Base-by-base conservation (phyloP, 2,113 vertebrate genomes). In the Tragulus kanchil region DNA sequence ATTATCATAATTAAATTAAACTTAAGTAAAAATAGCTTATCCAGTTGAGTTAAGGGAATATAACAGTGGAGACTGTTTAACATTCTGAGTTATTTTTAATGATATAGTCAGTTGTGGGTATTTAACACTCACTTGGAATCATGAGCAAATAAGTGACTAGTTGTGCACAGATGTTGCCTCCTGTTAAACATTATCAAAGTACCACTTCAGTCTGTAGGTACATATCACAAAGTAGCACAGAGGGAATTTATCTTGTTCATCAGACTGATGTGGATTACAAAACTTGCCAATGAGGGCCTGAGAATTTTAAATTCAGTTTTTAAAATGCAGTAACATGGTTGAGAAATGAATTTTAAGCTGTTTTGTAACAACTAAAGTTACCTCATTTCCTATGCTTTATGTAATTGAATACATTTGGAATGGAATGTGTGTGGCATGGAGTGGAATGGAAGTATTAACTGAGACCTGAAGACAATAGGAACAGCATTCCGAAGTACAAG, bases 21-120 rank as follows among this genome's bases (percentile, higher is more conserved):
- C 36, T 36, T 92, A 2, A 12, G 9, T 52, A 59, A 94, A 89
- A 90, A 31, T 90, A 52, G 1, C 31, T 91, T 93, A 73, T 82
- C 21, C 31, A 69, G 2, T 93, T 52, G 81, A 67, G 23, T 87
- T 45, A 92, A 87, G 79, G 17, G 12, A 25, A 19, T 50, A 45
- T 93, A 73, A 64, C 15, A 52, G 8, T 73, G 6, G 26, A 85
- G 14, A 78, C 54, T 69, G 2, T 78, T 95, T 58, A 78, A 85
- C 92, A 65, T 91, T 81, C 31, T 94, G 48, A 42, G 48, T 92
- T 78, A 73, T 95, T 95, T 78, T 92, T 92, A 89, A 93, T 93
- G 31, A 62, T 64, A 48, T 6, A 36, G 6, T 36, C 23, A 89
- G 52, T 45, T 61, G 1, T 85, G 4, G 6, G 8, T 89, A 5